Conservation (phyloP, 1,140 invertebrate genomes). For the Archivesica marissinica region DNA sequence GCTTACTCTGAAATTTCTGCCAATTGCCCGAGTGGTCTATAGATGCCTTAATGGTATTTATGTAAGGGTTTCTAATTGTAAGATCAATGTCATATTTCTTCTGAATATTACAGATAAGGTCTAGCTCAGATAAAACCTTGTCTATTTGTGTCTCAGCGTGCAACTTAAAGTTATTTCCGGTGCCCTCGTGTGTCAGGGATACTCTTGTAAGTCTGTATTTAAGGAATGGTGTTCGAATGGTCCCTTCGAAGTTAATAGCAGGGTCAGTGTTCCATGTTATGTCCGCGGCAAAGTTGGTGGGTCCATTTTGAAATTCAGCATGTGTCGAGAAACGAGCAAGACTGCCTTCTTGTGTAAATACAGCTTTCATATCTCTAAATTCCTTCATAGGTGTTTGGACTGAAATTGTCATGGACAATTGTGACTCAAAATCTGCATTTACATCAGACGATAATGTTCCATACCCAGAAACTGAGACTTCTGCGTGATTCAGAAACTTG, state of each 20-base stretch:
- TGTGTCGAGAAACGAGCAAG: not conserved
- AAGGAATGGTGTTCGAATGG: not conserved
- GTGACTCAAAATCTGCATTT: not conserved
- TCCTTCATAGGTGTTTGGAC: conserved; percentile 17
- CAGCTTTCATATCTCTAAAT: conserved; percentile 5
- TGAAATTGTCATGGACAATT: not conserved
- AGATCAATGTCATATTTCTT: conserved; percentile 36
- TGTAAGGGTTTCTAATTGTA: conserved; percentile 20
- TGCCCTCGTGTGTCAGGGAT: conserved; percentile 1
- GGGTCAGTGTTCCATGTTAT: not conserved
- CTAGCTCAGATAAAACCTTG: conserved; percentile 15
- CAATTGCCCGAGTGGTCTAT: conserved; percentile 24
- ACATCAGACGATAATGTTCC: conserved; percentile 21
- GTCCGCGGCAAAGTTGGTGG: not conserved
- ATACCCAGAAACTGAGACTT: not conserved
- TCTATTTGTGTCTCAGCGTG: conserved; percentile 8
- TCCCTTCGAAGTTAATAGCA: not conserved
- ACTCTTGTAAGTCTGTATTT: not conserved
- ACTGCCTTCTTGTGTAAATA: conserved; percentile 13
- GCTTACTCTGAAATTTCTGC: conserved; percentile 1
- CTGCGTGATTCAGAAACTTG: not conserved
- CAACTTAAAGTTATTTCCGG: conserved; percentile 23
- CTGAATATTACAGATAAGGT: not conserved
- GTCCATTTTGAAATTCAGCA: not conserved
- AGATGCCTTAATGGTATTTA: conserved; percentile 21